Base-by-base conservation (phyloP, 2,797 vertebrate genomes). In the Lates japonicus region DNA sequence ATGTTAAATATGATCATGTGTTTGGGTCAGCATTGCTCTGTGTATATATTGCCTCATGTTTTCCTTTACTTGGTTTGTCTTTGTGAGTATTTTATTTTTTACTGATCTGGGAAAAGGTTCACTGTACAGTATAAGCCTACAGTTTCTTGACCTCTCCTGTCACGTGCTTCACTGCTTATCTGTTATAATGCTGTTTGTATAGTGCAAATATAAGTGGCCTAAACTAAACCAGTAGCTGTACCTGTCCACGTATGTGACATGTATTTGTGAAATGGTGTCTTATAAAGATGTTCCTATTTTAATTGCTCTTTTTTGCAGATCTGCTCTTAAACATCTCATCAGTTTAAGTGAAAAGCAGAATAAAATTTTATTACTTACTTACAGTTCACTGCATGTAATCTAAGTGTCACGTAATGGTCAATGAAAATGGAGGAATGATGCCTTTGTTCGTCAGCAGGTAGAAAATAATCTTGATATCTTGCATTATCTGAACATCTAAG, bases 391-490 rank as follows among this genome's bases (percentile, higher is more conserved):
- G 19, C 29, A 63, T 62, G 5, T 1, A 48, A 61, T 60, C 20
- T 2, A 55, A 44, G n/a, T 65, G 29, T 10, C 42, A 48, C 20
- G 25, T 17, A n/a, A 65, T 4, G 1, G 55, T 69, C 29, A 68
- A 11, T 69, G 16, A 79, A 68, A 49, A 14, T 31, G 17, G 22
- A 48, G 13, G 57, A 48, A 65, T 59, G 41, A 62, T 20, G 42
- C 8, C 7, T 25, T 54, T 33, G n/a, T 57, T 51, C 37, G 42
- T 35, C 33, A 48, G 55, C 49, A 60, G 29, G 11, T 44, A 22
- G 44, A 82, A 70, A 67, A n/a, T 46, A 70, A 80, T 68, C 59
- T 55, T 66, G 33, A 72, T 60, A 44, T 74, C 49, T 64, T 68
- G 7, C 20, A 35, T 25, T 65, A 74, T 82, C 31, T 61, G 39